Conservation (phyloP, 2,113 vertebrate genomes). For the human (Homo sapiens) region GRCh38 chr7:31105501-31106000, state of each 20-base stretch:
- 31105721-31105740: neutral
- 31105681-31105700: accelerated
- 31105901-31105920: neutral
- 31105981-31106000: neutral
- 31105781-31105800: neutral
- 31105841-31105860: accelerated
- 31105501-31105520: neutral
- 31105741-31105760: neutral
- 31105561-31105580: neutral
- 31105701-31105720: neutral
- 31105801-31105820: neutral
- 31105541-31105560: accelerated
- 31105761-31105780: neutral
- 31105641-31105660: neutral
- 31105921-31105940: neutral
- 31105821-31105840: neutral
- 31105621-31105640: neutral
- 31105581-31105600: neutral
- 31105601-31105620: neutral
- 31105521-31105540: neutral
- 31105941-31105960: neutral
- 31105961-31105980: neutral
- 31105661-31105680: neutral
- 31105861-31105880: neutral
- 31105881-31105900: neutral